Evolutionary conservation across 2,113 vertebrate species (phyloP), one percentile per base, ranked within the genome.

Genomic region (Gasterosteus aculeatus): DNA sequence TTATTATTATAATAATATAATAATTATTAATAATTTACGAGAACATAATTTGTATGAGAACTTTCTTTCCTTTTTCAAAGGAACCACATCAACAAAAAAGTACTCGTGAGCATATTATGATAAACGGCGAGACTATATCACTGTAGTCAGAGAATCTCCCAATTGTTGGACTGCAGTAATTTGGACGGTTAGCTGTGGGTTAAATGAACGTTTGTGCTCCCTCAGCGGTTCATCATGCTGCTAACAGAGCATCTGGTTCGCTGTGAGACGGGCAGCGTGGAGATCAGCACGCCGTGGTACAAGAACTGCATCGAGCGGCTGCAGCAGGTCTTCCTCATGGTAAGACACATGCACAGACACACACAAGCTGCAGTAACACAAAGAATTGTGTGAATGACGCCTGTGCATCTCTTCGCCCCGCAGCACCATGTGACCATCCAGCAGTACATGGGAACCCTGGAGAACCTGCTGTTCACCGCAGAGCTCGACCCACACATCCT

Each of bases 201-300:
- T 15, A 44, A 44, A 15, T 44, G 42, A 14, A 3, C 4, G 7
- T 56, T 56, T 5, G 12, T 12, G 8, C 41, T 8, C n/a, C 65
- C 10, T n/a, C 89, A 99, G 98, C 95, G 97, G 56, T 99, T 99
- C 91, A 99, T 99, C 93, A 99, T 99, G 98, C 87, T 99, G 89
- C 69, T 99, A 87, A 99, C 98, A 0, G 98, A 99, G 86, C 98
- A 99, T 80, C 90, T 99, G 47, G 98, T 97, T 18, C 96, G 96
- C 69, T 99, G 98, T 29, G 98, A 99, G 87, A 98, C 97, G 0
- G 95, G 95, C 56, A 95, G 96, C 11, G 95, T 96, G n/a, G 97
- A 97, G 90, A 92, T 97, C 11, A 95, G 94, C 87, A 98, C 97
- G 6, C 94, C 96, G 0, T 99, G 98, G 98, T 99, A 99, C 78